Conservation (phyloP, 1,140 invertebrate genomes). For the Pogonomyrmex californicus region DNA sequence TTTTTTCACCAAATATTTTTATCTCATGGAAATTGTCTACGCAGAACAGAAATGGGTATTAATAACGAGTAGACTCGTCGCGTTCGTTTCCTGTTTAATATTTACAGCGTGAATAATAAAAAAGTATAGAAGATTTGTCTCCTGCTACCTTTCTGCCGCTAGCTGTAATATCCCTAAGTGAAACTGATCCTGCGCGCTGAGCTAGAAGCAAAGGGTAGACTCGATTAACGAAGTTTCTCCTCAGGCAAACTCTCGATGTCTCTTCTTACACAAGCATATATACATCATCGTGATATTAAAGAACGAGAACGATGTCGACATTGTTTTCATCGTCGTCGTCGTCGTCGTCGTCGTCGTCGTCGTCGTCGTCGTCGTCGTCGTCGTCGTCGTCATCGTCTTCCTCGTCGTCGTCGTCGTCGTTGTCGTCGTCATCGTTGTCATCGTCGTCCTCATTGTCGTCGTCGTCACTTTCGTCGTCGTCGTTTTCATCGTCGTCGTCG, state of each 20-base stretch:
- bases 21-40: conserved; percentile 4
- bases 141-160: background rate
- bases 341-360: conserved; percentile 6
- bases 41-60: background rate
- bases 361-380: conserved; percentile 12
- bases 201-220: conserved; percentile 20
- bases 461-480: background rate
- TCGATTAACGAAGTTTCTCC: conserved; percentile 61
- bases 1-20: conserved; percentile 23
- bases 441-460: background rate
- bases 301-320: conserved; percentile 48
- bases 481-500: background rate
- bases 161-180: conserved; percentile 4
- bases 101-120: conserved; percentile 66
- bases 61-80: background rate
- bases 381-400: conserved; percentile 23
- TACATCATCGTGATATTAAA: conserved; percentile 61
- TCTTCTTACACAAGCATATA: conserved; percentile 50
- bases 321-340: conserved; percentile 26
- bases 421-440: background rate
- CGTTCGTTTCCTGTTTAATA: conserved; percentile 38
- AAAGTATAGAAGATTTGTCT: conserved; percentile 25
- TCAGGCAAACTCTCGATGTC: conserved; percentile 2
- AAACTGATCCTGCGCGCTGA: background rate
- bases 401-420: conserved; percentile 19